Percentiles rank a stretch among this genome's conserved stretches.
phyloP scores from a whole-genome alignment of 2,888 invertebrate genomes.

The Microplitis deprimator region DNA sequence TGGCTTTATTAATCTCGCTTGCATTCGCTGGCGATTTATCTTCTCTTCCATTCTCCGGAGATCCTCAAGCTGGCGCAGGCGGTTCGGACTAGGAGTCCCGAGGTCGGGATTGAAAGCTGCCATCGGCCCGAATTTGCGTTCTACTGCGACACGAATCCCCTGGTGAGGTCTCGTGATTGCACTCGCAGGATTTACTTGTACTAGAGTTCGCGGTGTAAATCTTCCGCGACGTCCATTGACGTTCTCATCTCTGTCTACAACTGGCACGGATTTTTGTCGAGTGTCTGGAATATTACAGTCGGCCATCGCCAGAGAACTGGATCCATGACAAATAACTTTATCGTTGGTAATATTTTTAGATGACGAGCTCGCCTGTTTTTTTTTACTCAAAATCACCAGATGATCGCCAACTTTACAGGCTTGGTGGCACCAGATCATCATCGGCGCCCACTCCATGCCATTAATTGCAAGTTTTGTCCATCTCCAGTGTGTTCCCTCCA shows the following conservation, averaged over 20 bases:
- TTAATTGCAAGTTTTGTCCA: constrained; percentile 84
- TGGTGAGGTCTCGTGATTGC: neutral
- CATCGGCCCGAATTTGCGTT: constrained; percentile 67
- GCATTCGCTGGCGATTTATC: constrained; percentile 68
- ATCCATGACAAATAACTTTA: constrained; percentile 59
- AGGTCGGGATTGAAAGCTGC: constrained; percentile 74
- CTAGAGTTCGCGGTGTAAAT: constrained; percentile 48
- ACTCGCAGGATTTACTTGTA: neutral
- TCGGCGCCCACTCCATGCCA: constrained; percentile 85
- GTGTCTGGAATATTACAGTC: neutral
- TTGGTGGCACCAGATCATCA: constrained; percentile 94
- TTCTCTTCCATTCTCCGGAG: constrained; percentile 79
- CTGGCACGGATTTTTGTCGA: neutral
- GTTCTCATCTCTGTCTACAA: constrained; percentile 78
- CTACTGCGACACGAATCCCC: neutral
- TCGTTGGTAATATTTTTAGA: constrained; percentile 64
- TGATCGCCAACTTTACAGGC: constrained; percentile 87
- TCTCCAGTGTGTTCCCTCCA: constrained; percentile 81
- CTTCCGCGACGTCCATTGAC: constrained; percentile 80
- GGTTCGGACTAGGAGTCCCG: constrained; percentile 68
- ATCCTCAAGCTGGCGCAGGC: constrained; percentile 78
- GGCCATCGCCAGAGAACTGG: constrained; percentile 24
- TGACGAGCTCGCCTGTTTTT: constrained; percentile 59
- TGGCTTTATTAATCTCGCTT: constrained; percentile 74
- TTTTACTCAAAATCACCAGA: constrained; percentile 80